A percentile compares a stretch with the other conserved stretches of the same genome.
phyloP scores from a whole-genome alignment of 2,113 vertebrate species.

The Xyrauchen texanus region DNA sequence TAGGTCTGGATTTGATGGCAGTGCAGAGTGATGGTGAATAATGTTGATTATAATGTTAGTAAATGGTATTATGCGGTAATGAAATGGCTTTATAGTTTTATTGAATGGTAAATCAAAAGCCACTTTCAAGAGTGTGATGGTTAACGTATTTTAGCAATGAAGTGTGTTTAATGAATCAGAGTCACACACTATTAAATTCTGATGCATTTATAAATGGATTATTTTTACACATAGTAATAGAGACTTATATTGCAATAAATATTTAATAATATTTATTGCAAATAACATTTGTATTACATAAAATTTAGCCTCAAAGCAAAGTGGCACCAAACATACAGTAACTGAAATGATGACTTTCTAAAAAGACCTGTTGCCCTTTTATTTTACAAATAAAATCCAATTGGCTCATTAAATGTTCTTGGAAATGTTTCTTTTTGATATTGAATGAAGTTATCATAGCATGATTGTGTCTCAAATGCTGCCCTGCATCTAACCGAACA shows the following conservation, averaged over 20 bases:
- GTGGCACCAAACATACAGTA: too few species aligned
- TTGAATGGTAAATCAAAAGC: constrained; percentile 19
- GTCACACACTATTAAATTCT: neutral
- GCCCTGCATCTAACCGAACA: neutral
- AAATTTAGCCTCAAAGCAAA: too few species aligned
- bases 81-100: neutral
- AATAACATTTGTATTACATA: too few species aligned
- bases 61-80: constrained; percentile 17
- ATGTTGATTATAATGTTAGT: constrained; percentile 21
- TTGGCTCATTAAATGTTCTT: too few species aligned
- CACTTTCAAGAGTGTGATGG: constrained; percentile 5
- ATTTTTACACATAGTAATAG: neutral
- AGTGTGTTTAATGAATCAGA: constrained; percentile 30
- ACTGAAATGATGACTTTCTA: too few species aligned
- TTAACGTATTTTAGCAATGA: constrained; percentile 1
- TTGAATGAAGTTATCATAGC: too few species aligned
- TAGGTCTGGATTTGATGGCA: constrained; percentile 42
- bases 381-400: too few species aligned
- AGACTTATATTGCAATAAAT: neutral
- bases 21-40: neutral
- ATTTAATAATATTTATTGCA: neutral
- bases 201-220: neutral
- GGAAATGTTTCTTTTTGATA: too few species aligned
- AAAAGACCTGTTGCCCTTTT: too few species aligned
- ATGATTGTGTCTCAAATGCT: too few species aligned